Evolutionary conservation across 2,888 invertebrate species (phyloP), one percentile per base, ranked within the genome.

Genomic region (Herminia tarsipennalis): DNA sequence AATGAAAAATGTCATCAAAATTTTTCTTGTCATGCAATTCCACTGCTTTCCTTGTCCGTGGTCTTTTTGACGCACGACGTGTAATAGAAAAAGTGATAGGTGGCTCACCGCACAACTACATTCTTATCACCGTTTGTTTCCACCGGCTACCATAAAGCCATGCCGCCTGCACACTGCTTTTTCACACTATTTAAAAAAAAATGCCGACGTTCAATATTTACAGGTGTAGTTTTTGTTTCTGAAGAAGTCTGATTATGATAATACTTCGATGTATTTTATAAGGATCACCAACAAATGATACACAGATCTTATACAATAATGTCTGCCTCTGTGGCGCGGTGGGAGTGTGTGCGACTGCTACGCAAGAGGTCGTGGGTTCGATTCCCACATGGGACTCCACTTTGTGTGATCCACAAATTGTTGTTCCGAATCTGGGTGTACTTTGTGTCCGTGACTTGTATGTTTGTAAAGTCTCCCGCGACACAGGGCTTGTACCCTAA

Each of bases 31-130:
- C 5, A 6, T 6, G 1, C 42, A 9, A 32, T 13, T 64, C 65
- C n/a, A 53, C 4, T 2, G 20, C 41, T 12, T 47, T 44, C 21
- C 0, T 1, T 53, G 42, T 52, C 46, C 57, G 41, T 32, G 32
- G 46, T 42, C 37, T 34, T 59, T 60, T 38, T 38, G 65, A 64
- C 71, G 72, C 59, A 62, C 66, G 61, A 76, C 63, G 75, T 50
- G 80, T 85, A 87, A 87, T 85, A 89, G 88, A 88, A 88, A 89
- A 89, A 89, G 80, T 85, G 83, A 83, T 87, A 81, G 80, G 78
- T 77, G 81, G 85, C 78, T 73, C 79, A 84, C 87, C 88, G 78
- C 88, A 83, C 81, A 32, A 30, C 41, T 42, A 68, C 76, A 73
- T 76, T 79, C 74, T 81, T 82, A 85, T 81, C 79, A 76, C 70